phyloP scores from a whole-genome alignment of 2,797 vertebrate genomes.

The Apogon hyalosoma region DNA sequence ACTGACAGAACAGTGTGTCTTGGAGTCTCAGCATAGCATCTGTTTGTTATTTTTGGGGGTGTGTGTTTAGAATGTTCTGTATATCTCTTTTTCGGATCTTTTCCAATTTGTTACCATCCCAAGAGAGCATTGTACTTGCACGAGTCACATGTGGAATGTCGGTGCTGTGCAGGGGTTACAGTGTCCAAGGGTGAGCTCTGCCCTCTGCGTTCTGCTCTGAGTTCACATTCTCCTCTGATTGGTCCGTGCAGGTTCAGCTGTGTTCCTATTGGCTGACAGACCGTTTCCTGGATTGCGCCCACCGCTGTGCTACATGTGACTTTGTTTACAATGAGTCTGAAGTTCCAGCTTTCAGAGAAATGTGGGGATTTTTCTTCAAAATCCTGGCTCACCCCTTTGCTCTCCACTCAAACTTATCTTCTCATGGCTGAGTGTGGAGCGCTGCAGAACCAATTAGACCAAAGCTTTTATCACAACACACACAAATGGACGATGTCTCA shows the following conservation, averaged over 20 bases:
- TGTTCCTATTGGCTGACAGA: slow-evolving; percentile 20
- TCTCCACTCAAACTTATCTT: slow-evolving; percentile 1
- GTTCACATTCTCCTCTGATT: slow-evolving; percentile 22
- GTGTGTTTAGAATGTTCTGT: slow-evolving; percentile 27
- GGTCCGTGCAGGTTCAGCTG: slow-evolving; percentile 26
- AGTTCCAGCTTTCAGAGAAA: slow-evolving; percentile 30
- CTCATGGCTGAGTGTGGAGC: neutral
- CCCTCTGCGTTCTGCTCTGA: neutral
- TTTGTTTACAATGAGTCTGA: slow-evolving; percentile 44
- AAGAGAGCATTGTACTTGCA: slow-evolving; percentile 28
- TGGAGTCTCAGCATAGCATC: slow-evolving; percentile 2
- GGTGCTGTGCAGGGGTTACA: slow-evolving; percentile 45
- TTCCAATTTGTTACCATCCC: slow-evolving; percentile 35
- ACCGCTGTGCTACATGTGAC: slow-evolving; percentile 34
- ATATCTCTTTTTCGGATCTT: slow-evolving; percentile 26
- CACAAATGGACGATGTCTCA: neutral
- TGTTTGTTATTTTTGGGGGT: neutral
- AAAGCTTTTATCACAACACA: neutral
- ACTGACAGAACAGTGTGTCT: slow-evolving; percentile 37
- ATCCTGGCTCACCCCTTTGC: neutral
- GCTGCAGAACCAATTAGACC: slow-evolving; percentile 13
- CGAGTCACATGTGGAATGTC: slow-evolving; percentile 65
- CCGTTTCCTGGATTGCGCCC: slow-evolving; percentile 26
- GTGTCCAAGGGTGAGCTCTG: slow-evolving; percentile 65
- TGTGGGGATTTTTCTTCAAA: slow-evolving; percentile 1